Percentiles rank a stretch among this genome's conserved stretches.
Evolutionary conservation across 2,888 invertebrate genomes (phyloP).

Genomic region (Odontocerum albicorne): DNA sequence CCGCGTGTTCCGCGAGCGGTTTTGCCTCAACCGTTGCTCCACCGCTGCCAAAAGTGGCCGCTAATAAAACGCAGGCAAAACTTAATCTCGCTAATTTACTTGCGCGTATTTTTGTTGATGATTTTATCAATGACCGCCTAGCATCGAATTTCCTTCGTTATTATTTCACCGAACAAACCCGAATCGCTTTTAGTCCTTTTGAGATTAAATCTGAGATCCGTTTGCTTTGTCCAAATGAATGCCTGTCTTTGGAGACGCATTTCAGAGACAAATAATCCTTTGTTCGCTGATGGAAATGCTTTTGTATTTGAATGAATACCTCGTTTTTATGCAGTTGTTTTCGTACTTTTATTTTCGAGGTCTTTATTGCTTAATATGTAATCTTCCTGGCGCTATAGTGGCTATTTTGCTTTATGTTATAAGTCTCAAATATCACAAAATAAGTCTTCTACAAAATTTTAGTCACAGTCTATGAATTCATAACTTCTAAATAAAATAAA

Average conservation of each 20-base stretch:
- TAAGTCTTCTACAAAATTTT: too few species aligned
- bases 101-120: constrained; percentile 25
- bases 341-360: too few species aligned
- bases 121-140: constrained; percentile 28
- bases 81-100: constrained; percentile 30
- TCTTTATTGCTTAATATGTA: too few species aligned
- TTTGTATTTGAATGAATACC: background rate
- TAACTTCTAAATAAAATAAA: too few species aligned
- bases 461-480: too few species aligned
- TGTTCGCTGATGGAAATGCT: constrained; percentile 15
- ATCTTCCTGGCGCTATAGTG: too few species aligned
- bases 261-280: constrained; percentile 29
- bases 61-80: constrained; percentile 28
- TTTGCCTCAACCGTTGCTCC: too few species aligned
- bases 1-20: too few species aligned
- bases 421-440: too few species aligned
- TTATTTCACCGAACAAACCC: constrained; percentile 28
- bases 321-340: background rate
- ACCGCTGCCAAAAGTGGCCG: constrained; percentile 15
- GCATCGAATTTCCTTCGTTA: constrained; percentile 19
- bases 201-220: constrained; percentile 25
- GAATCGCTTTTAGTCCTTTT: constrained; percentile 22
- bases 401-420: too few species aligned
- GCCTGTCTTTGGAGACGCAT: constrained; percentile 13
- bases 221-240: constrained; percentile 15